Evolutionary conservation across 1,140 invertebrate species (phyloP).

Genomic region (Thaumatotibia leucotreta): DNA sequence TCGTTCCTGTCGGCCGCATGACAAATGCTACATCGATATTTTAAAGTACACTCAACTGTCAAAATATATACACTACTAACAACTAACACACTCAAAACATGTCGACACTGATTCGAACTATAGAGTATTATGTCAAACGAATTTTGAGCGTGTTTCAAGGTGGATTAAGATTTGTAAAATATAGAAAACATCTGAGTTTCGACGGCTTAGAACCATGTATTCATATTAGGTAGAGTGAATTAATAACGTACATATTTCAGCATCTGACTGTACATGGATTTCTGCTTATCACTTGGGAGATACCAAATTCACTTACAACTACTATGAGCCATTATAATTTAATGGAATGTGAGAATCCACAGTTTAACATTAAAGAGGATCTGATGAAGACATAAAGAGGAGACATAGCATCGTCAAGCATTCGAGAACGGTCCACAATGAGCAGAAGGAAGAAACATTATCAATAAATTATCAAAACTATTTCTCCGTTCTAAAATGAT

Average conservation of each 20-base stretch:
- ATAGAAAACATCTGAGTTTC: too few relatives aligned
- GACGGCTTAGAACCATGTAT: neutral
- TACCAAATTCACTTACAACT: conserved; percentile 25
- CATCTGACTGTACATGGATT: neutral
- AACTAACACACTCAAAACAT: neutral
- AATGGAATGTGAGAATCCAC: conserved; percentile 68
- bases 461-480: conserved; percentile 62
- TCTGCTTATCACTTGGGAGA: conserved; percentile 9
- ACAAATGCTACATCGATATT: conserved; percentile 54
- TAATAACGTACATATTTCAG: neutral
- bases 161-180: too few relatives aligned
- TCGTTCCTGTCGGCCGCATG: conserved; percentile 48
- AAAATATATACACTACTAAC: neutral
- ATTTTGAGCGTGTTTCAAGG: too few relatives aligned
- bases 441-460: conserved; percentile 54
- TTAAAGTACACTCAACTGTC: conserved; percentile 6
- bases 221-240: neutral
- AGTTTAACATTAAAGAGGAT: conserved; percentile 17
- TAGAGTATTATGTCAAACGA: too few relatives aligned
- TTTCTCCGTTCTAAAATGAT: conserved; percentile 50
- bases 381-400: conserved; percentile 17
- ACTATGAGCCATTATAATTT: conserved; percentile 51
- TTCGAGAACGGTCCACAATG: conserved; percentile 53
- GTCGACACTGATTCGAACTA: too few relatives aligned
- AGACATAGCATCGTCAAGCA: conserved; percentile 65